These are phyloP conservation scores for Acanthornis magna DNA, from an alignment of 2,797 vertebrate species.

Conservation along the genomic window DNA sequence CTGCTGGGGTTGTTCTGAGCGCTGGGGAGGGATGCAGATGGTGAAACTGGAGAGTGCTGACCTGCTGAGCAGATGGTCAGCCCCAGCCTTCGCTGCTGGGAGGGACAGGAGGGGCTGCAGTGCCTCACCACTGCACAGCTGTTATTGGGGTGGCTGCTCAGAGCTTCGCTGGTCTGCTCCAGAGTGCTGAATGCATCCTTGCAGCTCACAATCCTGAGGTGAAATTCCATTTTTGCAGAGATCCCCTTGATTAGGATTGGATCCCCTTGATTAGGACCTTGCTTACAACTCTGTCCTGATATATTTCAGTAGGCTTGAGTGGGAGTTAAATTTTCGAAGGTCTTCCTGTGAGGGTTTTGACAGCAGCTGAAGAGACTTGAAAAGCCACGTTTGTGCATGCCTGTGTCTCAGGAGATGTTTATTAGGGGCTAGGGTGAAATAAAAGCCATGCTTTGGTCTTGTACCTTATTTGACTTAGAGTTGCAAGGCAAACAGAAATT, in stretches of 20 bases:
- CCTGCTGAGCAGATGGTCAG: background rate
- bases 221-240: background rate
- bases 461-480: background rate
- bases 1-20: background rate
- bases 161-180: background rate
- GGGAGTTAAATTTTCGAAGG: background rate
- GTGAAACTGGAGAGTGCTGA: background rate
- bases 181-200: background rate
- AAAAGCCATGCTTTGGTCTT: background rate
- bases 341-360: background rate
- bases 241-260: background rate
- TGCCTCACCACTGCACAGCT: rapidly evolving
- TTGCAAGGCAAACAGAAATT: background rate
- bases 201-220: background rate
- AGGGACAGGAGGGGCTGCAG: background rate
- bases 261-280: background rate
- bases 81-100: background rate
- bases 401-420: background rate
- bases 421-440: background rate
- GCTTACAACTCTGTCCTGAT: background rate
- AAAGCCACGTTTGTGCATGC: rapidly evolving
- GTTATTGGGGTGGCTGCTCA: rapidly evolving
- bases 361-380: background rate
- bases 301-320: rapidly evolving
- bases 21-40: background rate